Evolutionary conservation across 2,888 invertebrate genomes (phyloP).

Genomic region (Drosophila paramelanica): DNA sequence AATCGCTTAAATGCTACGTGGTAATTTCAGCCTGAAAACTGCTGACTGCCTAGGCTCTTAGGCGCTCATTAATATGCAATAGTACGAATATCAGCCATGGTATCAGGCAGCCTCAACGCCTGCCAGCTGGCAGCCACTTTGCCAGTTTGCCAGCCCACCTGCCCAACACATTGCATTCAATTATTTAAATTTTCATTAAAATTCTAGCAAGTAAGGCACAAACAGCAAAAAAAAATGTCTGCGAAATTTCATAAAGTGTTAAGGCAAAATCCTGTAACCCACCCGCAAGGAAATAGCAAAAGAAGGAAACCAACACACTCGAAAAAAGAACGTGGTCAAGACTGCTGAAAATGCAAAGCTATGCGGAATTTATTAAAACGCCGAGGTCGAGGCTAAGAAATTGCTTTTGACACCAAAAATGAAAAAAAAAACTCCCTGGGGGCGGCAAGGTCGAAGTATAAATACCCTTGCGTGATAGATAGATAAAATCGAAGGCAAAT

Average conservation of each 20-base stretch:
- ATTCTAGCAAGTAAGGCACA: constrained; percentile 45
- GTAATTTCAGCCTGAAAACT: constrained; percentile 44
- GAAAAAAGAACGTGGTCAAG: constrained; percentile 47
- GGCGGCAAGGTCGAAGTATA: background rate
- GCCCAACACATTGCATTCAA: constrained; percentile 59
- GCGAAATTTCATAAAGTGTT: constrained; percentile 72
- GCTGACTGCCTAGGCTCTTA: constrained; percentile 47
- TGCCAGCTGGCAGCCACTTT: constrained; percentile 40
- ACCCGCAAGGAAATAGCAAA: constrained; percentile 3
- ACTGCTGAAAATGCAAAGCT: constrained; percentile 75
- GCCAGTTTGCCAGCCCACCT: background rate
- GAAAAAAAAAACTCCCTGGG: constrained; percentile 5
- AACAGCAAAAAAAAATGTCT: constrained; percentile 28
- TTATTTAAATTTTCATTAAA: constrained; percentile 81
- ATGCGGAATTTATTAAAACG: constrained; percentile 75
- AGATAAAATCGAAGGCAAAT: background rate
- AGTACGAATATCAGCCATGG: constrained; percentile 24
- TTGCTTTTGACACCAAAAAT: constrained; percentile 65
- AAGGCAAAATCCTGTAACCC: constrained; percentile 40
- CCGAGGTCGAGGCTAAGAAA: constrained; percentile 64
- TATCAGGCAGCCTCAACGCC: constrained; percentile 5
- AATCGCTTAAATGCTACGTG: constrained; percentile 51
- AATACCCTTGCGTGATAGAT: constrained; percentile 21
- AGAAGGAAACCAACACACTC: constrained; percentile 2
- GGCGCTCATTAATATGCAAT: constrained; percentile 79